Evolutionary conservation across 2,113 vertebrate genomes (phyloP), one percentile per base, ranked within the genome.

Genomic region (Eptesicus fuscus): DNA sequence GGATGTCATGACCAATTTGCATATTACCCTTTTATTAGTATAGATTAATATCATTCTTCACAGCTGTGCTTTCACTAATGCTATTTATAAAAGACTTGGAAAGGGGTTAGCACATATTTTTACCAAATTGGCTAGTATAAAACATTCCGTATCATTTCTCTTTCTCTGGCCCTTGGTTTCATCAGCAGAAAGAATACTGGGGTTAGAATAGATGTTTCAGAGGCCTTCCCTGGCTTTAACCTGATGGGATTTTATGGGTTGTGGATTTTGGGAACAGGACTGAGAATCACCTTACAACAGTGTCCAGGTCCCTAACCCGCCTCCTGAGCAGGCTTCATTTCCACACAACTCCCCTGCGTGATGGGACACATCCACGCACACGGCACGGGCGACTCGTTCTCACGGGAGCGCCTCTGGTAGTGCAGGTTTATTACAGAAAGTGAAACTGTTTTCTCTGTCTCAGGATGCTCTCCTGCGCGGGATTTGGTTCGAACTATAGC

Each of bases 321-420:
- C 9, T 44, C 5, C 53, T 82, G 51, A 93, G 37, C 5, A 83
- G 7, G 1, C 30, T 71, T 94, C n/a, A 91, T 0, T 37, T 56
- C 14, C 42, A 10, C 2, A 1, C 0, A 14, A 0, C 20, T 94
- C 9, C 35, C 8, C 0, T 42, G 20, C 7, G 30, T 23, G 56
- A 22, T 11, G 35, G 6, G 61, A 3, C 25, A 25, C 35, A 65
- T 30, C 32, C 23, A 1, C 16, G 32, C 10, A 25, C 20, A 35
- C 9, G 8, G 40, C 9, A 0, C 2, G 47, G 12, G 6, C 0
- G 1, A 69, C n/a, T 10, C 4, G 1, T 5, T 49, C 10, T 53
- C 6, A 17, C 5, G 37, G 2, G 25, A 37, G 35, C 0, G 2
- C 3, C 9, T 47, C 25, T n/a, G 12, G 37, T 10, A 84, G 32